Evolutionary conservation across 2,797 vertebrate genomes (phyloP).

Genomic region (Acestrorhynchus altus): DNA sequence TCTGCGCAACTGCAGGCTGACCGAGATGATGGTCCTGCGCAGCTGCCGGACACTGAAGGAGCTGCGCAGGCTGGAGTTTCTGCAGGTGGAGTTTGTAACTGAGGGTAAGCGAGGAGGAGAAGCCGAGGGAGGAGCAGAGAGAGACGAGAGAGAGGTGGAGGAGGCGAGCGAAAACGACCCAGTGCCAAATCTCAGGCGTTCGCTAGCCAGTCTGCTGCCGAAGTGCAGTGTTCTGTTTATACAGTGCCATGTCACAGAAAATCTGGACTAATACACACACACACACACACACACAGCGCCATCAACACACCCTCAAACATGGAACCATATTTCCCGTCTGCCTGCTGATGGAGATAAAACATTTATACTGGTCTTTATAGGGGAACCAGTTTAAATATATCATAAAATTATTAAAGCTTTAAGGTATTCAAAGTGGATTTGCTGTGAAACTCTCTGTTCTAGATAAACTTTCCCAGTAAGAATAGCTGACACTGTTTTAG

Average conservation of each 20-base stretch:
- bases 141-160: conserved; percentile 61
- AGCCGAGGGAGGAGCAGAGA: conserved; percentile 58
- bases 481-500: too few species aligned
- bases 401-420: too few species aligned
- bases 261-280: conserved; percentile 58
- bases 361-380: too few species aligned
- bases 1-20: conserved; percentile 75
- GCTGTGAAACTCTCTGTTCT: too few species aligned
- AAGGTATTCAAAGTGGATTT: too few species aligned
- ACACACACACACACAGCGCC: too few species aligned
- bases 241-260: conserved; percentile 74
- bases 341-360: too few species aligned
- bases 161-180: conserved; percentile 69
- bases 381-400: too few species aligned
- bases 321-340: too few species aligned
- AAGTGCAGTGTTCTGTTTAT: conserved; percentile 75
- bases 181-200: conserved; percentile 71
- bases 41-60: conserved; percentile 76
- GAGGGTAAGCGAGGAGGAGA: conserved; percentile 61
- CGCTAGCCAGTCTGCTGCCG: conserved; percentile 73
- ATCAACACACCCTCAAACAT: not conserved
- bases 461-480: too few species aligned
- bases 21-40: conserved; percentile 74
- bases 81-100: conserved; percentile 74
- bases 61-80: conserved; percentile 75